Evolutionary conservation across 2,797 vertebrate species (phyloP).

Genomic region (Channallabes apus): DNA sequence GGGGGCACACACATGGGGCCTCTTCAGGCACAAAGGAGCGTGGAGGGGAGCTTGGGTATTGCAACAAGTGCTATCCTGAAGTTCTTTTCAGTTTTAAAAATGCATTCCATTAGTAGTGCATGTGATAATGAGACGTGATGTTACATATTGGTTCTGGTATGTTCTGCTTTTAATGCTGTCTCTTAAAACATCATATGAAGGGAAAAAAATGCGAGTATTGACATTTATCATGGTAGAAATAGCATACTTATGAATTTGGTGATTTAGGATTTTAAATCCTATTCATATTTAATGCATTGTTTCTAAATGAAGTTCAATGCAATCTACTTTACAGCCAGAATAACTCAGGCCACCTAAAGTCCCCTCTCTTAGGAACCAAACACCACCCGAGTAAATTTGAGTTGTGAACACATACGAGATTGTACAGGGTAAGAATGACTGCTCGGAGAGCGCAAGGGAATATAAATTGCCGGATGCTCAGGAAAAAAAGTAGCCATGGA

Average conservation of each 20-base stretch:
- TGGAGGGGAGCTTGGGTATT: conserved; percentile 18
- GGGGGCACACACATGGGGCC: conserved; percentile 40
- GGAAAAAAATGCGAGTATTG: background rate
- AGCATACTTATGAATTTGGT: background rate
- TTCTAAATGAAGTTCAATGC: background rate
- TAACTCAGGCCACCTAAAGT: conserved; percentile 2
- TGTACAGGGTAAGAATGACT: conserved; percentile 40
- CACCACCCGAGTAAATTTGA: conserved; percentile 29
- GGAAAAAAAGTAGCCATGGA: conserved; percentile 51
- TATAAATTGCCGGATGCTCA: conserved; percentile 57
- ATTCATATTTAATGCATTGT: conserved; percentile 1
- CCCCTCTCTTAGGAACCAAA: background rate
- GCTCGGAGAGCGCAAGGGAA: conserved; percentile 32
- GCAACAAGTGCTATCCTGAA: conserved; percentile 26
- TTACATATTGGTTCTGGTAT: background rate
- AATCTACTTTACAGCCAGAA: background rate
- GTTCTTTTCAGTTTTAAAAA: conserved; percentile 16
- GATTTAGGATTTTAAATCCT: background rate
- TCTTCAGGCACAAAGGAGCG: conserved; percentile 20
- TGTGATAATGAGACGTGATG: background rate
- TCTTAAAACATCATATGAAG: background rate
- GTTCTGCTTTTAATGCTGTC: background rate
- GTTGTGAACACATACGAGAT: conserved; percentile 34
- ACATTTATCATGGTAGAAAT: background rate
- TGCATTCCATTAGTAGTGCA: background rate